Base-by-base conservation (phyloP, 2,888 invertebrate genomes). In the Andrena dorsata region DNA sequence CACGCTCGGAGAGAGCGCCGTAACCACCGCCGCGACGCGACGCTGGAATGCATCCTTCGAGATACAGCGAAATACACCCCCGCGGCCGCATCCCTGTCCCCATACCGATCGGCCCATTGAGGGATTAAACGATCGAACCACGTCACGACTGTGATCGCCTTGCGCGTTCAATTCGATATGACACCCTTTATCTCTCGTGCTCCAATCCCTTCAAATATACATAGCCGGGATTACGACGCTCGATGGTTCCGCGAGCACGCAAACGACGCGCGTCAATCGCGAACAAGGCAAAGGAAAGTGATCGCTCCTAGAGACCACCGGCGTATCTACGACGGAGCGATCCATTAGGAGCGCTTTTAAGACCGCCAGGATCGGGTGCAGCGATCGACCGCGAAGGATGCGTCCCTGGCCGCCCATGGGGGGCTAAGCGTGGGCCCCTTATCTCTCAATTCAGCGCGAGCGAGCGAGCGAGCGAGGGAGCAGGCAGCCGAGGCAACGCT, bases 371-470 rank as follows among this genome's bases (percentile, higher is more conserved):
- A 61, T 70, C 66, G 70, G 49, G 58, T 7, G 16, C 77, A 68
- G 69, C 49, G 72, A 60, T 64, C 61, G 68, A 73, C 71, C 71
- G 74, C 60, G 71, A 65, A 76, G 30, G 84, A 83, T 87, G 87
- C 89, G 90, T 89, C 85, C 85, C 89, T 91, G 87, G 69, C 61
- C 73, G 79, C 87, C 86, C 82, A 65, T 82, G 76, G 88, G 84
- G 85, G 89, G 83, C 80, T 88, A 87, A 92, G 90, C 90, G 90
- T 89, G 89, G 91, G 90, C 85, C 85, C 78, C 91, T 93, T 93
- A 93, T 93, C 93, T 93, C 92, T 93, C 92, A 93, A 92, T 93
- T 92, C 89, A 90, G 86, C 84, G 76, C 82, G 86, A 90, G 87
- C 82, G 77, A 89, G 85, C 82, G 77, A 89, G 85, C 82, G 63